Base-by-base conservation (phyloP, 2,888 invertebrate genomes). In the Hydraecia micacea region DNA sequence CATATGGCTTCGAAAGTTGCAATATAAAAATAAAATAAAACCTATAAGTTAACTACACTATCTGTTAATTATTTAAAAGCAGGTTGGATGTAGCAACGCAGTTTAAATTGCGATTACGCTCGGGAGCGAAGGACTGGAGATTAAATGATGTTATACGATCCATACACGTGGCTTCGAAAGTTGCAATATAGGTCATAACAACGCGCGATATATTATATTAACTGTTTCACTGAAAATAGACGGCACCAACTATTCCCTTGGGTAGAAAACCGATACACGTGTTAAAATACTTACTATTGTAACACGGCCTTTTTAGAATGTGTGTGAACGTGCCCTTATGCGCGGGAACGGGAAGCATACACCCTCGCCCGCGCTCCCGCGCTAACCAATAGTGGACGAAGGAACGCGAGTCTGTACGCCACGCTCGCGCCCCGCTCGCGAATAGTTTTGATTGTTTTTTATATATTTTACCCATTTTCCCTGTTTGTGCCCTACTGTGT, bases 161-260 rank as follows among this genome's bases (percentile, higher is more conserved):
- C 55, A 8, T 77, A 77, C 81, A 72, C 71, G 84, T 70, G 84
- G 49, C 72, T 73, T 55, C 28, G 39, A 49, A 83, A 55, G 18
- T 46, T 55, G 21, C 32, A 32, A 39, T 70, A 42, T 73, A 21
- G 36, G 49, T 39, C 70, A 69, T 58, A 55, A 42, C 25, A 28
- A 39, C 25, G 13, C 13, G 1, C 13, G 8, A 7, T 58, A 49
- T 39, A 39, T 32, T 18, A 28, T 83, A 69, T 55, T 15, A 60
- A 60, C 28, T 8, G 36, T 42, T 71, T 60, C 42, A 46, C 79
- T 84, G 46, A 46, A 69, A 81, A 81, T 79, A 79, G 60, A 78
- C 42, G 28, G 39, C 25, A 13, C 15, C 42, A 25, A 2, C 25
- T 49, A 36, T 21, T 72, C 69, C 46, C 65, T 39, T 32, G 69